Conservation (phyloP, 2,113 vertebrate genomes). For the Larimichthys crocea region DNA sequence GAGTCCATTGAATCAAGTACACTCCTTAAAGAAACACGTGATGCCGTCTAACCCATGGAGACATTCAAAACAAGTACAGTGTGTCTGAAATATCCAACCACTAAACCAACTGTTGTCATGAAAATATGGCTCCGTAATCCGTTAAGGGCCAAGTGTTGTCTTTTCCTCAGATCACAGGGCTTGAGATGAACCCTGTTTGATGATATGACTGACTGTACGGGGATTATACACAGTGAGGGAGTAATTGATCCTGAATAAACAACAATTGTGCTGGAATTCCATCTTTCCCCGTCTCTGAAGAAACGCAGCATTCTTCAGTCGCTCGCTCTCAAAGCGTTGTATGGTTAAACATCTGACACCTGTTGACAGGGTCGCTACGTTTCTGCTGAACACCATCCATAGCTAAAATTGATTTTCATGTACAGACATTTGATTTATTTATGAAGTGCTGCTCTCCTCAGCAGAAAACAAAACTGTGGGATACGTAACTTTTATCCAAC, state of each 20-base stretch:
- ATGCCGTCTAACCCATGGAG: background rate
- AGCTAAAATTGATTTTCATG: too few relatives aligned
- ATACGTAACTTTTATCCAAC: too few relatives aligned
- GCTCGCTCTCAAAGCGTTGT: too few relatives aligned
- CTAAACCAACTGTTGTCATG: constrained; percentile 53
- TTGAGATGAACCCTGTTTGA: constrained; percentile 57
- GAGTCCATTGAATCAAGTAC: constrained; percentile 29
- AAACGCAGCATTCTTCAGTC: background rate
- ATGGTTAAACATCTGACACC: too few relatives aligned
- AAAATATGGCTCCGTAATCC: constrained; percentile 53
- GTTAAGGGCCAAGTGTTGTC: constrained; percentile 38
- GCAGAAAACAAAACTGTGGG: too few relatives aligned
- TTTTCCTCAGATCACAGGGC: constrained; percentile 48
- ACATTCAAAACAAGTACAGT: background rate
- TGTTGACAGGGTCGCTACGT: too few relatives aligned
- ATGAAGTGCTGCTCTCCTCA: too few relatives aligned
- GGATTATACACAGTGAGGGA: constrained; percentile 60
- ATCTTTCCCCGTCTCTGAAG: constrained; percentile 38
- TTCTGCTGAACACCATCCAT: too few relatives aligned
- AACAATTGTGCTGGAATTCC: constrained; percentile 62
- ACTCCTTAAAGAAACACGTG: background rate
- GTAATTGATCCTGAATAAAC: constrained; percentile 71
- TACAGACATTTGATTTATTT: too few relatives aligned
- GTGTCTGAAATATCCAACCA: constrained; percentile 23
- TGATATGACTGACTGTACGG: constrained; percentile 37